Evolutionary conservation across 2,797 vertebrate species (phyloP), one percentile per base, ranked within the genome.

Genomic region (Cuniculus paca): DNA sequence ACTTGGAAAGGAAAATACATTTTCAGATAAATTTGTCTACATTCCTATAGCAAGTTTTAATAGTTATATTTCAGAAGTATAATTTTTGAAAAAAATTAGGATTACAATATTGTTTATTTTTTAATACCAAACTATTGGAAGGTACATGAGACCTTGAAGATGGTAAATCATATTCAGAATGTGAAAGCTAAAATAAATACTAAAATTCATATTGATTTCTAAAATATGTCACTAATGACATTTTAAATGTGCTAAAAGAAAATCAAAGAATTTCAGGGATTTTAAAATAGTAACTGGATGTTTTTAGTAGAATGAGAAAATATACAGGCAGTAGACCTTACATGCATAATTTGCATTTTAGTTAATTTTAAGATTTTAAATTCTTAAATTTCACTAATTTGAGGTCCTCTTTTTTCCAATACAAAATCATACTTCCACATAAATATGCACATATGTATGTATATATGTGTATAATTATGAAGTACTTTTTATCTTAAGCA

Each of bases 21-120:
- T 92, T 88, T 88, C 26, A 48, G 2, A 89, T 28, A 1, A 60
- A 45, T 68, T 75, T 82, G 13, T 31, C 4, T n/a, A 80, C 1
- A 16, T n/a, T 12, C 61, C 58, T 77, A 28, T 36, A 26, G 7
- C 34, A 84, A 22, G 22, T 52, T 80, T 87, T 34, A 60, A 3
- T 26, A 54, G 12, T 58, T 91, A 82, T 82, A 45, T 20, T 82
- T 79, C 26, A 60, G 28, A 81, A 31, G 56, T 89, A 60, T 12
- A 70, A 50, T 2, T 83, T 95, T 75, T 70, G 11, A 13, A 50
- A 91, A 52, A 74, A 77, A 58, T 56, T 26, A 95, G 10, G 5
- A 61, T 85, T 86, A n/a, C 22, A 78, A 50, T 65, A 36, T 52
- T 85, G 77, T 81, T 94, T 48, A 54, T 7, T 85, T 92, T 63